A percentile compares a stretch with the other conserved stretches of the same genome.
These are phyloP conservation scores for Hymenopus coronatus DNA, from an alignment of 2,888 invertebrate species.

Conservation along the genomic window DNA sequence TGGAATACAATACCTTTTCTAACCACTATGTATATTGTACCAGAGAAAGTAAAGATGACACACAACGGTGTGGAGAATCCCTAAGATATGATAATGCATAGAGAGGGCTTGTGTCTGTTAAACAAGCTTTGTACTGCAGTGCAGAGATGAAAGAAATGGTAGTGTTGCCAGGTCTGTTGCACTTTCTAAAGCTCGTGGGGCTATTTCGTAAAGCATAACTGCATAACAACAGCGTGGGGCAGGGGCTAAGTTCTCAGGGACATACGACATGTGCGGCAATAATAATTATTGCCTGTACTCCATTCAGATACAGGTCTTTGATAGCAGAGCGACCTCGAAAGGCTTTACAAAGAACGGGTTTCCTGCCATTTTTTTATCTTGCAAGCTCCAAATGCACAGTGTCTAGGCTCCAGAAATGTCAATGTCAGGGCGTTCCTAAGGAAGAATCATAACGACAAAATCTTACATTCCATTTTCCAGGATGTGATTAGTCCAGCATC, in stretches of 20 bases:
- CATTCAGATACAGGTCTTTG: too few relatives aligned
- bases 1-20: too few relatives aligned
- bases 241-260: too few relatives aligned
- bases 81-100: too few relatives aligned
- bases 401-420: not conserved
- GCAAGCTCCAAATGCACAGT: not conserved
- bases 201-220: not conserved
- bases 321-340: not conserved
- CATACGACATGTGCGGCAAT: not conserved
- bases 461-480: not conserved
- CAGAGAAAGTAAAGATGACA: too few relatives aligned
- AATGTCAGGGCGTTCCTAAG: not conserved
- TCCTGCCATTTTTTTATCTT: not conserved
- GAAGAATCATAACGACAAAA: not conserved
- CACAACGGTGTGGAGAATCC: too few relatives aligned
- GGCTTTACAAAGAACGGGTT: not conserved
- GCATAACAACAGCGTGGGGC: not conserved
- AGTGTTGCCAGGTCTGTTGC: not conserved
- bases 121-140: too few relatives aligned
- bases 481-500: not conserved
- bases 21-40: too few relatives aligned
- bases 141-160: too few relatives aligned
- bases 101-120: too few relatives aligned
- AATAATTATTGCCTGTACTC: not conserved
- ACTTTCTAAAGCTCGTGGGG: not conserved